phyloP scores from a whole-genome alignment of 1,140 invertebrate species.

The Cardiocondyla obscurior region DNA sequence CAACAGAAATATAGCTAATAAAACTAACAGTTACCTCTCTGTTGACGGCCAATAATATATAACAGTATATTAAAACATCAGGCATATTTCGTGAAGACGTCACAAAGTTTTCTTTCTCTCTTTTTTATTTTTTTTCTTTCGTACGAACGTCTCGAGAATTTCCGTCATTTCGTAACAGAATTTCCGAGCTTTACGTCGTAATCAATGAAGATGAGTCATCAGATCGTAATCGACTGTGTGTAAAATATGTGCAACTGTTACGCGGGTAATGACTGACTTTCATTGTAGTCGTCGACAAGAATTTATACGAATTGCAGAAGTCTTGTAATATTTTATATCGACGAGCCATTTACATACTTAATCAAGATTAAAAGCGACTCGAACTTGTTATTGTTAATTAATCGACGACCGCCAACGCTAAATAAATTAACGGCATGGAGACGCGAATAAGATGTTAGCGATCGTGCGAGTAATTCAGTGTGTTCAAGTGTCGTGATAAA shows the following conservation, averaged over 20 bases:
- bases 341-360: not conserved
- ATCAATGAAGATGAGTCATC: conserved; percentile 20
- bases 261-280: not conserved
- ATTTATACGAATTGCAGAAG: not conserved
- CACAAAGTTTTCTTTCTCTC: not conserved
- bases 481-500: not conserved
- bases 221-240: conserved; percentile 3
- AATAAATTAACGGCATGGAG: not conserved
- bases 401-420: not conserved
- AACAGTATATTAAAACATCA: too few relatives aligned
- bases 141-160: not conserved
- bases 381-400: not conserved
- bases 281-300: not conserved
- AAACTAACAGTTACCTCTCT: too few relatives aligned
- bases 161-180: not conserved
- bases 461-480: not conserved
- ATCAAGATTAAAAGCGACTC: not conserved
- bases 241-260: not conserved
- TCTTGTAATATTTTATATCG: not conserved
- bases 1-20: not conserved
- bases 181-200: not conserved
- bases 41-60: not conserved
- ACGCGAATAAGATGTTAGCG: not conserved
- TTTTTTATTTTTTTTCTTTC: not conserved
- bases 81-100: not conserved